Base-by-base conservation (phyloP, 1,140 invertebrate genomes). In the Colletes gigas region DNA sequence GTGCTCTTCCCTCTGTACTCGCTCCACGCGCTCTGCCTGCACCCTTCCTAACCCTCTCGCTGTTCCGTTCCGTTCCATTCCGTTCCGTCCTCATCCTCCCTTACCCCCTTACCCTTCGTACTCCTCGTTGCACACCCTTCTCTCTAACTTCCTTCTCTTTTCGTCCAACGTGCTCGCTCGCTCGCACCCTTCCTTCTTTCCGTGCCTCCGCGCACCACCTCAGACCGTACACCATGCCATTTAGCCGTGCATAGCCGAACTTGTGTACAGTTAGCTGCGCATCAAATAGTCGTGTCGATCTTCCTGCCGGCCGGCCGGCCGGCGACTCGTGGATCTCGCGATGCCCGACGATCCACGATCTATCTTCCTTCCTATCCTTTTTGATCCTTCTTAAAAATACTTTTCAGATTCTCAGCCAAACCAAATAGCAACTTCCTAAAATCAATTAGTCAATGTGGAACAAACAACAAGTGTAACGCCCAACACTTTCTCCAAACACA, bases 221-320 rank as follows among this genome's bases (percentile, higher is more conserved):
- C 44, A 8, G 71, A 81, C 65, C 82, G 81, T 76, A 69, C 65
- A 50, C 80, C 86, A 78, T 86, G 81, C 85, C 89, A 90, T 91
- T 92, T 92, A 92, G 87, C 87, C 87, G 85, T 88, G 88, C 92
- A 90, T 92, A 91, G 91, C 89, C 90, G 89, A 93, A 92, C 90
- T 92, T 92, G 89, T 91, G 89, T 91, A 92, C 90, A 90, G 90
- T 92, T 92, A 90, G 83, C 89, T 88, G 85, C 86, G 86, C 89
- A 87, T 89, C 88, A 83, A 90, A 89, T 84, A 77, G 80, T 89
- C 78, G 63, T 84, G 85, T 80, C 81, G 80, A 89, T 89, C 90
- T 90, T 90, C 89, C 86, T 41, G 60, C 6, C 60, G 60, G 44
- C 21, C n/a, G 17, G 4, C 59, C 30, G 30, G 30, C 30, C 30